Evolutionary conservation across 2,113 vertebrate genomes (phyloP).

Genomic region (Oncorhynchus masou): DNA sequence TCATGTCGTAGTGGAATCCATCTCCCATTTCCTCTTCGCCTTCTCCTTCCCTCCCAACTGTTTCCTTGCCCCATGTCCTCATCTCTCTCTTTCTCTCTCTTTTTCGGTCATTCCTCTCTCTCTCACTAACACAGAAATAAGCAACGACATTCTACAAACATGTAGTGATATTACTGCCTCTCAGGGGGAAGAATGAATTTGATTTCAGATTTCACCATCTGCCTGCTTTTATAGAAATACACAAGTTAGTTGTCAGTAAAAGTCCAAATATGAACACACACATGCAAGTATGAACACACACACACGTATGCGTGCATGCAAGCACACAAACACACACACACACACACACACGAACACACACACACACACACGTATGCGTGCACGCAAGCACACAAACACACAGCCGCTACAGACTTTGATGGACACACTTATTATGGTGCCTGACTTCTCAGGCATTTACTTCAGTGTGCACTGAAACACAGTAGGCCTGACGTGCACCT

Average conservation of each 20-base stretch:
- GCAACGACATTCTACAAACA: neutral
- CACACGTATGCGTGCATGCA: neutral
- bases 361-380: neutral
- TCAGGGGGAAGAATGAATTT: neutral
- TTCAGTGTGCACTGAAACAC: too few species aligned
- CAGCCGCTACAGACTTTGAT: neutral
- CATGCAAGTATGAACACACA: slow-evolving; percentile 2
- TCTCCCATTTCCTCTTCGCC: too few species aligned
- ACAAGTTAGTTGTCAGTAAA: slow-evolving; percentile 5
- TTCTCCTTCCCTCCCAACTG: too few species aligned
- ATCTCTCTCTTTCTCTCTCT: neutral
- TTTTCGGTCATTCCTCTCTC: neutral
- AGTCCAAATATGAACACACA: slow-evolving; percentile 17
- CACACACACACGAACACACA: slow-evolving; percentile 6
- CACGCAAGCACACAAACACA: neutral
- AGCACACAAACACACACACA: neutral
- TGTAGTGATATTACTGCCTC: slow-evolving; percentile 1
- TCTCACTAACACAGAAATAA: neutral
- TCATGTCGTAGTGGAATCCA: too few species aligned
- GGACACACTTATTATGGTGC: neutral
- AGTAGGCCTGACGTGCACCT: neutral
- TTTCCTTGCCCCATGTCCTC: neutral
- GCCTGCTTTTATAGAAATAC: neutral
- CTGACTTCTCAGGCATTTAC: neutral
- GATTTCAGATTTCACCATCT: neutral